phyloP scores from a whole-genome alignment of 2,113 vertebrate species.

The Gila orcuttii region DNA sequence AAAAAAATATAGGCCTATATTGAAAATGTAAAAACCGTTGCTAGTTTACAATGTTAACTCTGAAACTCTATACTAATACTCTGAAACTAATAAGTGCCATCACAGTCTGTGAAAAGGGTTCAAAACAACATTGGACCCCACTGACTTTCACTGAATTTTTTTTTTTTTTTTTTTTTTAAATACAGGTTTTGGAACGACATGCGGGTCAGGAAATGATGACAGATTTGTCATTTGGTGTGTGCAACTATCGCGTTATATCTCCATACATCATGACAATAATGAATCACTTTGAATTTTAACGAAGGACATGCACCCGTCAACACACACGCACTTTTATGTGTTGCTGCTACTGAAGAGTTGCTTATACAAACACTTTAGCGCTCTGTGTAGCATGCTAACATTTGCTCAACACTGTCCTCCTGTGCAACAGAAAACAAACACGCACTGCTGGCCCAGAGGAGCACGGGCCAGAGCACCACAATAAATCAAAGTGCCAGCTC shows the following conservation, averaged over 20 bases:
- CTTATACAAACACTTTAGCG: constrained; percentile 18
- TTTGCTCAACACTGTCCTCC: constrained; percentile 40
- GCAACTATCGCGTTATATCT: not conserved
- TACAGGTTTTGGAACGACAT: not conserved
- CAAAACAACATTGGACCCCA: not conserved
- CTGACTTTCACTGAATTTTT: not conserved
- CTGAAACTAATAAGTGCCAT: no score
- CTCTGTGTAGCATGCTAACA: constrained; percentile 19
- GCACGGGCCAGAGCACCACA: constrained; percentile 39
- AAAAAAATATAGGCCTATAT: no score
- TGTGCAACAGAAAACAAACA: constrained; percentile 48
- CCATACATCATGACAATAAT: not conserved
- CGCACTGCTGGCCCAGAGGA: constrained; percentile 34
- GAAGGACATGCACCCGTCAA: constrained; percentile 5
- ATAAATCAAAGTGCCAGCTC: constrained; percentile 56
- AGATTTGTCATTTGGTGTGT: not conserved
- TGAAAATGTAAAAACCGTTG: no score
- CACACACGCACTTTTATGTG: not conserved
- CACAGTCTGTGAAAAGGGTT: not conserved
- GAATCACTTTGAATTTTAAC: constrained; percentile 24
- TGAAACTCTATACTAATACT: no score
- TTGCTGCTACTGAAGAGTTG: constrained; percentile 11
- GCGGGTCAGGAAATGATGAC: not conserved
- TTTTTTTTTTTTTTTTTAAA: not conserved
- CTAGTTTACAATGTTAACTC: no score